These are phyloP conservation scores for Octonoba sinensis DNA, from an alignment of 2,888 invertebrate genomes.

Conservation along the genomic window DNA sequence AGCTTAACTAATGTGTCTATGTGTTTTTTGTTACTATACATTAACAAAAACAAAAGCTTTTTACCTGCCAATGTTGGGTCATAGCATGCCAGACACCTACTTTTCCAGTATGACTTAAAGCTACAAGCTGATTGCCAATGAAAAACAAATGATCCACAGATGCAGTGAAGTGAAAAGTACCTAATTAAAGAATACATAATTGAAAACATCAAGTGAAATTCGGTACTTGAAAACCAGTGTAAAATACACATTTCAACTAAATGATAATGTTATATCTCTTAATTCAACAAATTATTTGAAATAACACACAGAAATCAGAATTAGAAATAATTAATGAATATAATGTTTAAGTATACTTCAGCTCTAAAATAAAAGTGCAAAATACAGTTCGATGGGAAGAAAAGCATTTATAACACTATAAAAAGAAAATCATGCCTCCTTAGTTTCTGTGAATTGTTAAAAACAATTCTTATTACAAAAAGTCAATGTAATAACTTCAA, in stretches of 20 bases:
- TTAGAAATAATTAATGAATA: no score
- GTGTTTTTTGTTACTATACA: background rate
- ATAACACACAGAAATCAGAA: no score
- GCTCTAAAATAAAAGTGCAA: background rate
- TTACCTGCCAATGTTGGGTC: conserved; percentile 95
- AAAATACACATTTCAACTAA: background rate
- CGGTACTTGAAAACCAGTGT: no score
- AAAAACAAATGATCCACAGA: conserved; percentile 96
- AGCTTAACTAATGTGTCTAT: no score
- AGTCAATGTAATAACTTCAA: no score
- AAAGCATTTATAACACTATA: conserved; percentile 24
- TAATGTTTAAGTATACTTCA: no score
- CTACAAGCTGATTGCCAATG: conserved; percentile 97
- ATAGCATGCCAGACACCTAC: conserved; percentile 99
- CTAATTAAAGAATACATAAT: conserved; percentile 72
- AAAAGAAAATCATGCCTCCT: background rate
- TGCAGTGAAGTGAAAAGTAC: conserved; percentile 90
- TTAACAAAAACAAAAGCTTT: background rate
- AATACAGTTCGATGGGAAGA: background rate
- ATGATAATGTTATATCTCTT: background rate
- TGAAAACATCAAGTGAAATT: background rate
- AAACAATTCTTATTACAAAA: no score
- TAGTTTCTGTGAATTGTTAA: no score
- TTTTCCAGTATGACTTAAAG: conserved; percentile 88
- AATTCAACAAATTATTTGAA: background rate